These are phyloP conservation scores for Aspidiotus destructor DNA, from an alignment of 2,888 invertebrate species.

Conservation along the genomic window DNA sequence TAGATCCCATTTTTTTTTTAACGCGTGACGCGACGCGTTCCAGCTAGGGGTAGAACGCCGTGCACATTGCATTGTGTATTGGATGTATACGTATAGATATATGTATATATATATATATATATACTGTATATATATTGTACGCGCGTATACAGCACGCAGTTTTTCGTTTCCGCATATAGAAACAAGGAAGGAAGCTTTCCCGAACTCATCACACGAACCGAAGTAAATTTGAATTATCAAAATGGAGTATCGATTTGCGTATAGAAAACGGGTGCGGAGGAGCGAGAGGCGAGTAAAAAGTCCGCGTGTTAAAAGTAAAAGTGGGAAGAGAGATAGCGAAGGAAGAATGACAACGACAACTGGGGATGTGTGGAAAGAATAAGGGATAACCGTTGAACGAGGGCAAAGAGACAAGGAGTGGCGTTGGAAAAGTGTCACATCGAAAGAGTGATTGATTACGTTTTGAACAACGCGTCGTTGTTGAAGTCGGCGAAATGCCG, in stretches of 20 bases:
- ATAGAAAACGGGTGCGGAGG: background rate
- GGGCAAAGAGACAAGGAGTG: background rate
- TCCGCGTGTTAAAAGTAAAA: slow-evolving; percentile 28
- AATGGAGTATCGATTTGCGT: slow-evolving; percentile 29
- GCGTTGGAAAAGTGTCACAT: slow-evolving; percentile 31
- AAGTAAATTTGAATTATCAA: slow-evolving; percentile 32
- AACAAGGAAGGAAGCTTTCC: background rate
- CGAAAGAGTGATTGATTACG: slow-evolving; percentile 33
- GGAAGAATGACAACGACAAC: slow-evolving; percentile 28
- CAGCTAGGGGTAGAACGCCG: no score
- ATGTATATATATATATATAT: background rate
- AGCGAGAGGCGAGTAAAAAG: slow-evolving; percentile 10
- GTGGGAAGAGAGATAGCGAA: slow-evolving; percentile 28
- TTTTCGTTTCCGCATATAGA: slow-evolving; percentile 5
- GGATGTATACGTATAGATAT: no score
- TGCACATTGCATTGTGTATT: no score
- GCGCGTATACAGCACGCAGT: background rate
- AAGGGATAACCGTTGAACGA: slow-evolving; percentile 28
- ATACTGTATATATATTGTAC: background rate
- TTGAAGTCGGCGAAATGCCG: slow-evolving; percentile 27
- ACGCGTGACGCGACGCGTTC: no score
- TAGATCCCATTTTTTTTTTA: no score
- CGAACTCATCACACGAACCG: slow-evolving; percentile 6
- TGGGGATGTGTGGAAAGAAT: slow-evolving; percentile 33
- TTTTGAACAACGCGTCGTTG: slow-evolving; percentile 30